phyloP scores from a whole-genome alignment of 2,797 vertebrate species.

The Dipus sagitta region DNA sequence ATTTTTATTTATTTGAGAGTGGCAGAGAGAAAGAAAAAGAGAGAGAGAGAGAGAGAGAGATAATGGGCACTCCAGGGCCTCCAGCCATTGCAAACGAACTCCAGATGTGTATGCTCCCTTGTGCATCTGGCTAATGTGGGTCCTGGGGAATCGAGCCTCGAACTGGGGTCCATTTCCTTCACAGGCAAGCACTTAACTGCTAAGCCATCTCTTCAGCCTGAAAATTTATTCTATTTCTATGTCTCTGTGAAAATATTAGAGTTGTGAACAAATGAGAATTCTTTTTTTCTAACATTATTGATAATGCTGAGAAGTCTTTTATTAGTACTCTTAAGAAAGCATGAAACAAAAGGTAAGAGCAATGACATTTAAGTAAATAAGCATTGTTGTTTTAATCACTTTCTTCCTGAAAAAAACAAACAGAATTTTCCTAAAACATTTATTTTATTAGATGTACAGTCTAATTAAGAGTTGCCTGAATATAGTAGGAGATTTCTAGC shows the following conservation, averaged over 20 bases:
- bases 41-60: too few species aligned
- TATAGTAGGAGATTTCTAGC: constrained; percentile 17
- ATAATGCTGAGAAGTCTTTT: constrained; percentile 57
- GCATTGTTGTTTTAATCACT: constrained; percentile 45
- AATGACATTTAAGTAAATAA: constrained; percentile 63
- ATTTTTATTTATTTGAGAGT: too few species aligned
- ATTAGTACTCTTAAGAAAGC: constrained; percentile 50
- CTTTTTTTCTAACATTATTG: constrained; percentile 47
- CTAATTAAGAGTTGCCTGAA: constrained; percentile 39
- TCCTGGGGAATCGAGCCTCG: too few species aligned
- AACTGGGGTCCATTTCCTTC: too few species aligned
- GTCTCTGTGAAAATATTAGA: constrained; percentile 59
- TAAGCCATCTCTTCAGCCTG: not conserved
- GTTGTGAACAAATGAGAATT: constrained; percentile 26
- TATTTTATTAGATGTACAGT: not conserved
- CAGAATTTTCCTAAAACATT: constrained; percentile 40
- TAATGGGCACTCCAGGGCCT: too few species aligned
- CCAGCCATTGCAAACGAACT: too few species aligned
- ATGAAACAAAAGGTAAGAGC: constrained; percentile 33
- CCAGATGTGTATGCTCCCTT: too few species aligned
- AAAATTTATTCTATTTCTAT: constrained; percentile 66
- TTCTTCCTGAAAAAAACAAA: constrained; percentile 35
- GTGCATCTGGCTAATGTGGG: too few species aligned
- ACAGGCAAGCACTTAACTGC: too few species aligned
- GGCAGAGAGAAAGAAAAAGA: too few species aligned